Evolutionary conservation across 2,888 invertebrate species (phyloP).

Genomic region (Amblyteles armatorius): DNA sequence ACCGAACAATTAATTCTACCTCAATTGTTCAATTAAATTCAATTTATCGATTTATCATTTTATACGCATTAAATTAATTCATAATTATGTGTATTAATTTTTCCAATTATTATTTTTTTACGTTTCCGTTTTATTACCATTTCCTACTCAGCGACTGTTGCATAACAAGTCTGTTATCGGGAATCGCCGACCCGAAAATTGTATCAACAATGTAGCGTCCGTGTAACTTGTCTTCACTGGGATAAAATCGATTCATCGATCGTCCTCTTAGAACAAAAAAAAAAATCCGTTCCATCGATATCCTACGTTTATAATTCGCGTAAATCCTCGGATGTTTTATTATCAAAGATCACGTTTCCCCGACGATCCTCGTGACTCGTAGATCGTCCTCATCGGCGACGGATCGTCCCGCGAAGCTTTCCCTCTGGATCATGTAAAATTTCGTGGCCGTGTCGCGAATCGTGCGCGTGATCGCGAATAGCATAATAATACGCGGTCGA

Average conservation of each 20-base stretch:
- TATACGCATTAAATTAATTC: no score
- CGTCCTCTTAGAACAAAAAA: not conserved
- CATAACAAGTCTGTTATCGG: not conserved
- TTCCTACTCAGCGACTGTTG: not conserved
- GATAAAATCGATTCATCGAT: not conserved
- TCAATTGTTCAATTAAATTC: not conserved
- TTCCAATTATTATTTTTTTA: not conserved
- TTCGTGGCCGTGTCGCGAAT: constrained; percentile 15
- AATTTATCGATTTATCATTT: no score
- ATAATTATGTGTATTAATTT: not conserved
- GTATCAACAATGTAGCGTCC: not conserved
- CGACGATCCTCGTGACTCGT: constrained; percentile 10
- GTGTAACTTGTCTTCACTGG: not conserved
- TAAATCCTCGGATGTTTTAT: constrained; percentile 5
- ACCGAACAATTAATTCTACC: not conserved
- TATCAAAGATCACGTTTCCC: constrained; percentile 28
- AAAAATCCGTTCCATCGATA: not conserved
- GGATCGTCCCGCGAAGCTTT: not conserved
- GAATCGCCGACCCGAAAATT: not conserved
- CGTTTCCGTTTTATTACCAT: not conserved
- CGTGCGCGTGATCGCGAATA: constrained; percentile 9
- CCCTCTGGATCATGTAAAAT: constrained; percentile 47
- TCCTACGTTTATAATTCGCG: not conserved
- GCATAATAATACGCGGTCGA: not conserved
- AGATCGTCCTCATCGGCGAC: constrained; percentile 33